Conservation (phyloP, 2,113 vertebrate genomes). For the Mesocricetus auratus region DNA sequence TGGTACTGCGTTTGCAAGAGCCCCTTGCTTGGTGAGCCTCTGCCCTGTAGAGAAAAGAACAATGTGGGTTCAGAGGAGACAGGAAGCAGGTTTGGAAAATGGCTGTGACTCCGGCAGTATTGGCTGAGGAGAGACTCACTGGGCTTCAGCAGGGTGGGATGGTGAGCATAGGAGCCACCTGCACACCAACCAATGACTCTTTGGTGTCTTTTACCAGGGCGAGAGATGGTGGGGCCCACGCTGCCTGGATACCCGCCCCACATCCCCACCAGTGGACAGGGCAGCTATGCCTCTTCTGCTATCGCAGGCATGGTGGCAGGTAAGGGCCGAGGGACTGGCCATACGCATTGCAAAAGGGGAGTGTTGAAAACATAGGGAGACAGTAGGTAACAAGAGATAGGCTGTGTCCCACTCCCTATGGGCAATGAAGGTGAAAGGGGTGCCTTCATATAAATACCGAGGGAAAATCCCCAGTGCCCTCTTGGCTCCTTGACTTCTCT, state of each 20-base stretch:
- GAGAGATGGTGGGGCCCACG: slow-evolving; percentile 94
- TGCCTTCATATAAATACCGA: not conserved
- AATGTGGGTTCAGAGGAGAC: not conserved
- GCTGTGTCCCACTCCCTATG: not conserved
- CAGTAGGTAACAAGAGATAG: not conserved
- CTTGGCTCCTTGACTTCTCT: not conserved
- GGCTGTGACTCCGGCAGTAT: not conserved
- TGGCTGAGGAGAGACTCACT: not conserved
- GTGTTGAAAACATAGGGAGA: not conserved
- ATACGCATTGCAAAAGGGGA: not conserved
- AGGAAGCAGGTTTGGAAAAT: not conserved
- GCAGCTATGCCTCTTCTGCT: slow-evolving; percentile 92
- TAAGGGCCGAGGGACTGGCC: slow-evolving; percentile 75
- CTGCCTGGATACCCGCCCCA: slow-evolving; percentile 95
- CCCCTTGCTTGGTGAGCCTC: not conserved
- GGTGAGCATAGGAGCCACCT: not conserved
- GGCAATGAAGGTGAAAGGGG: not conserved
- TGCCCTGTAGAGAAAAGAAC: not conserved
- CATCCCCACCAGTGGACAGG: slow-evolving; percentile 92
- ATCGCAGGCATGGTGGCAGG: slow-evolving; percentile 96
- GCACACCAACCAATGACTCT: not conserved
- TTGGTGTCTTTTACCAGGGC: slow-evolving; percentile 85
- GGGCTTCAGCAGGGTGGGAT: not conserved
- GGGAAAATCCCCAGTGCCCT: not conserved
- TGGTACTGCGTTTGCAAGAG: too few species aligned